Evolutionary conservation across 2,888 invertebrate species (phyloP), one percentile per base, ranked within the genome.

Genomic region (Kuschelorhynchus macadamiae): DNA sequence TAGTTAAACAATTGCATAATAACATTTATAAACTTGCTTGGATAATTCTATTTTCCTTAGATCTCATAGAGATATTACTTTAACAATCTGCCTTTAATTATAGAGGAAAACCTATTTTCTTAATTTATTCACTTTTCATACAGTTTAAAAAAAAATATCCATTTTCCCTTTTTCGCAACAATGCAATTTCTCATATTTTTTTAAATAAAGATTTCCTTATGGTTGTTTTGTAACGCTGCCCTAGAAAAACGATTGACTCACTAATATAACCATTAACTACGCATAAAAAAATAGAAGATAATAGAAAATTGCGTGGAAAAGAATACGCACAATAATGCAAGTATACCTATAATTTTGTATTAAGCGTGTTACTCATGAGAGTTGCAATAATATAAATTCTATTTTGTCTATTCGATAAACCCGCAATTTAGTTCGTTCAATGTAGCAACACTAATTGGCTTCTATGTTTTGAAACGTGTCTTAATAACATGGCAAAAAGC

Each of bases 281-380:
- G 53, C 44, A 62, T 49, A 44, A 56, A 44, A 55, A n/a, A 30
- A 56, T 30, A 5, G 16, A 25, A 12, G 25, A 46, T 46, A 62
- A 62, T 52, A 53, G 62, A 53, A 62, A 53, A 62, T 44, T 62
- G 62, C 62, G 62, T 62, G 62, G 62, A 25, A 62, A 62, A 62
- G 33, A 20, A 53, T 25, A 52, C 62, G 52, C 44, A 52, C 42
- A 42, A 42, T 42, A 36, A 36, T 11, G 11, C 36, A 36, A 36
- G 11, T n/a, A n/a, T n/a, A n/a, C n/a, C 2, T 36, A 36, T 36
- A 36, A 36, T 36, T 36, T 36, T 36, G n/a, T 30, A 7, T 7
- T 7, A 30, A 36, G 11, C 9, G 11, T n/a, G 12, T 2, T 36
- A 9, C 11, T 36, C 12, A 36, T 36, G 36, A 11, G 36, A 36